phyloP scores from a whole-genome alignment of 1,140 invertebrate genomes.

The Drosophila neocordata region DNA sequence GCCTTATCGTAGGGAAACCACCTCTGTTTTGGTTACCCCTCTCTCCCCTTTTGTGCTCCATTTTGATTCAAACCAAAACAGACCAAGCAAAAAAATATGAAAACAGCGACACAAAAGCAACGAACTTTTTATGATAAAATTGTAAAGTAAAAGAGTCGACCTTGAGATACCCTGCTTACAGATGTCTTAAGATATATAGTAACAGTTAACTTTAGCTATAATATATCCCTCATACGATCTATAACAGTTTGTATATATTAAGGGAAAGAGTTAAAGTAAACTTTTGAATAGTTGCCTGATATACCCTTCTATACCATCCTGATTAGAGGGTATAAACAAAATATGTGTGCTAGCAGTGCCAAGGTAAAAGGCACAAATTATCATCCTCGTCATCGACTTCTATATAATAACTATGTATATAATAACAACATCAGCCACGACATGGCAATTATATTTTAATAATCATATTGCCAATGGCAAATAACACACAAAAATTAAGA shows the following conservation, averaged over 20 bases:
- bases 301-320: neutral
- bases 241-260: no score
- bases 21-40: neutral
- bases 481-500: constrained; percentile 2
- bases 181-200: no score
- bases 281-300: neutral
- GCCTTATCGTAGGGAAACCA: constrained; percentile 61
- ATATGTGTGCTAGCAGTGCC: constrained; percentile 15
- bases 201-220: no score
- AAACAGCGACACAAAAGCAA: neutral
- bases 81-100: neutral
- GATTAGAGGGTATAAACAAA: neutral
- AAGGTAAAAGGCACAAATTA: neutral
- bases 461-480: constrained; percentile 44
- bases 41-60: neutral
- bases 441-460: constrained; percentile 60
- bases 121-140: neutral
- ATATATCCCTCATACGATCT: no score
- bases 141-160: neutral
- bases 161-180: neutral
- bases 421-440: constrained; percentile 20
- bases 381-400: constrained; percentile 5
- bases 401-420: constrained; percentile 6
- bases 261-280: no score
- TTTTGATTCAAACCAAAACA: constrained; percentile 5